Evolutionary conservation across 2,888 invertebrate species (phyloP).

Genomic region (Meteorus colon): DNA sequence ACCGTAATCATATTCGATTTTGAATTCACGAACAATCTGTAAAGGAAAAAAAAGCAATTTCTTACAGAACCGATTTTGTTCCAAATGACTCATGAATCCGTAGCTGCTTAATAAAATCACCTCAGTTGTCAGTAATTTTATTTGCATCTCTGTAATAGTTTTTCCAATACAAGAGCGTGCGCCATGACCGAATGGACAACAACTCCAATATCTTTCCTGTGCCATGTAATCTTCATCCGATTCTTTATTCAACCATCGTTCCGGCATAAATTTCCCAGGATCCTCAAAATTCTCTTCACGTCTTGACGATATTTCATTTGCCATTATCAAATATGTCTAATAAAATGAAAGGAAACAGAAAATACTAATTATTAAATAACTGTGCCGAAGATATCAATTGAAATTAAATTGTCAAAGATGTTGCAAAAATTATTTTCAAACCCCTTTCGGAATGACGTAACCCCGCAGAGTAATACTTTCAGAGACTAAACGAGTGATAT

Average conservation of each 20-base stretch:
- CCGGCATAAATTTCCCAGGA: slow-evolving; percentile 77
- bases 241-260: slow-evolving; percentile 77
- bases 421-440: slow-evolving; percentile 50
- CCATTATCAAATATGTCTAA: slow-evolving; percentile 79
- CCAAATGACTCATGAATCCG: slow-evolving; percentile 11
- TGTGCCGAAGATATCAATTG: no score
- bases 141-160: slow-evolving; percentile 78
- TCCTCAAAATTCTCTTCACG: slow-evolving; percentile 81
- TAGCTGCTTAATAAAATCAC: slow-evolving; percentile 66
- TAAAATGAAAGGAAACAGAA: neutral
- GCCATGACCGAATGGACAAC: slow-evolving; percentile 80
- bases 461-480: slow-evolving; percentile 78
- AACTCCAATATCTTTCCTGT: slow-evolving; percentile 75
- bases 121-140: slow-evolving; percentile 77
- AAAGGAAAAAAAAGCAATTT: slow-evolving; percentile 54
- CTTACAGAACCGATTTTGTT: neutral
- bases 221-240: slow-evolving; percentile 59
- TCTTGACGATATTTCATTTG: slow-evolving; percentile 77
- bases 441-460: slow-evolving; percentile 75
- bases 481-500: slow-evolving; percentile 77
- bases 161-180: slow-evolving; percentile 79
- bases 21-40: slow-evolving; percentile 78
- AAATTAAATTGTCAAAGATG: slow-evolving; percentile 21
- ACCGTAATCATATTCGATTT: slow-evolving; percentile 81
- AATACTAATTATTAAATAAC: no score